phyloP scores from a whole-genome alignment of 2,888 invertebrate genomes.

The Thymelicus lineola region DNA sequence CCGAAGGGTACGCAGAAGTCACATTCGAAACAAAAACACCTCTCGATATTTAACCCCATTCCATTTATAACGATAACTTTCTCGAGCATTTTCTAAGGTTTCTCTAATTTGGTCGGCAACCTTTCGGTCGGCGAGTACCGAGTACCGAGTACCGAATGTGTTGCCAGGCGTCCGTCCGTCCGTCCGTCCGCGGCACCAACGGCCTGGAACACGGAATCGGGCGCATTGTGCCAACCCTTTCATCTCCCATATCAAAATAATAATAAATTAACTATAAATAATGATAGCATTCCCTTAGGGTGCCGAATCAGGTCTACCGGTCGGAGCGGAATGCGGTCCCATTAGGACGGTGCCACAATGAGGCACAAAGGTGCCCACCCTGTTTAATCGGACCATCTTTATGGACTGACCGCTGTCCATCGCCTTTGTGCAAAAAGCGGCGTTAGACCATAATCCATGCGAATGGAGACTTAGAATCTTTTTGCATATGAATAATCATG shows the following conservation, averaged over 20 bases:
- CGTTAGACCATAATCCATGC: conserved; percentile 81
- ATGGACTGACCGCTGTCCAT: conserved; percentile 79
- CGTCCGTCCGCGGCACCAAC: conserved; percentile 53
- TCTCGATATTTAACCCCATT: too few relatives aligned
- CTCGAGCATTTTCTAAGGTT: too few relatives aligned
- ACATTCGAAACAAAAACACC: conserved; percentile 1
- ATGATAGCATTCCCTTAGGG: conserved; percentile 58
- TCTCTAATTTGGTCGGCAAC: conserved; percentile 44
- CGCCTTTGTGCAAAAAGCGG: conserved; percentile 62
- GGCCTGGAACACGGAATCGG: conserved; percentile 73
- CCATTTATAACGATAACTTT: too few relatives aligned
- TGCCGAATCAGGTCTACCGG: conserved; percentile 73
- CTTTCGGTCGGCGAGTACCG: conserved; percentile 18
- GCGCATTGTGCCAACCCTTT: conserved; percentile 74
- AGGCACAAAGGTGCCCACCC: conserved; percentile 62
- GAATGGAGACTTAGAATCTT: conserved; percentile 63
- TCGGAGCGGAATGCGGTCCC: conserved; percentile 78
- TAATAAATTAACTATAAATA: conserved; percentile 83
- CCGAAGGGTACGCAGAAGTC: conserved; percentile 20
- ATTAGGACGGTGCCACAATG: conserved; percentile 80
- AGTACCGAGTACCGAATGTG: background rate
- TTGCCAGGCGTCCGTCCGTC: background rate
- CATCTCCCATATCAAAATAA: conserved; percentile 82
- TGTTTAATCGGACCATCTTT: conserved; percentile 79
- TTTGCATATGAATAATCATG: conserved; percentile 72